These are phyloP conservation scores for Oryzaephilus surinamensis DNA, from an alignment of 1,140 invertebrate species.

Conservation along the genomic window DNA sequence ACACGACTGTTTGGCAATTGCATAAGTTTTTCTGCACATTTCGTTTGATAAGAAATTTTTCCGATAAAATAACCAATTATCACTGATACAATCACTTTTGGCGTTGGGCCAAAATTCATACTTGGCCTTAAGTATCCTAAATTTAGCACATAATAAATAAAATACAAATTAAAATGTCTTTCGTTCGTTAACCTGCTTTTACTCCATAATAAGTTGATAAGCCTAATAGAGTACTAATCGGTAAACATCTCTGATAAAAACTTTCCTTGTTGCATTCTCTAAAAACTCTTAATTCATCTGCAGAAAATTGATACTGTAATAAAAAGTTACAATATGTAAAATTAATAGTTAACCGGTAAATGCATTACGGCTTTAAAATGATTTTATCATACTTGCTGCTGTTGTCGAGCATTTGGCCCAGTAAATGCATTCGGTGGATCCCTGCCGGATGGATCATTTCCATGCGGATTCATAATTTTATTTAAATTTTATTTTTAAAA, in stretches of 20 bases:
- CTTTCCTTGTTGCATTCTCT: slow-evolving; percentile 61
- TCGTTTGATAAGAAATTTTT: slow-evolving; percentile 61
- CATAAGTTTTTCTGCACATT: slow-evolving; percentile 66
- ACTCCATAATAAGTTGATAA: slow-evolving; percentile 49
- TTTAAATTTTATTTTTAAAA: too few species aligned
- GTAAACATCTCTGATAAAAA: slow-evolving; percentile 57
- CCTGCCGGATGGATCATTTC: too few species aligned
- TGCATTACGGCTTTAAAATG: too few species aligned
- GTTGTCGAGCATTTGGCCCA: too few species aligned
- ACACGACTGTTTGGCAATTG: slow-evolving; percentile 50
- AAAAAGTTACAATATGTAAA: too few species aligned
- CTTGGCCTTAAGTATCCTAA: slow-evolving; percentile 43
- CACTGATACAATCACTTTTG: slow-evolving; percentile 52
- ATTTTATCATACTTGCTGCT: too few species aligned
- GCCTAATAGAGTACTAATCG: slow-evolving; percentile 48
- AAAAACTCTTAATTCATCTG: slow-evolving; percentile 54
- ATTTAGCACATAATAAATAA: slow-evolving; percentile 2
- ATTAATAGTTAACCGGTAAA: too few species aligned
- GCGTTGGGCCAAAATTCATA: slow-evolving; percentile 50
- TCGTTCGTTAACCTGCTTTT: slow-evolving; percentile 40
- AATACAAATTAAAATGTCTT: slow-evolving; percentile 10
- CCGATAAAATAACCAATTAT: slow-evolving; percentile 63
- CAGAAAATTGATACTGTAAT: slow-evolving; percentile 48
- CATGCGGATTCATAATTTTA: too few species aligned
- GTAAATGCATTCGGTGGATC: too few species aligned